phyloP scores from a whole-genome alignment of 2,797 vertebrate genomes.

The Thamnophis elegans region DNA sequence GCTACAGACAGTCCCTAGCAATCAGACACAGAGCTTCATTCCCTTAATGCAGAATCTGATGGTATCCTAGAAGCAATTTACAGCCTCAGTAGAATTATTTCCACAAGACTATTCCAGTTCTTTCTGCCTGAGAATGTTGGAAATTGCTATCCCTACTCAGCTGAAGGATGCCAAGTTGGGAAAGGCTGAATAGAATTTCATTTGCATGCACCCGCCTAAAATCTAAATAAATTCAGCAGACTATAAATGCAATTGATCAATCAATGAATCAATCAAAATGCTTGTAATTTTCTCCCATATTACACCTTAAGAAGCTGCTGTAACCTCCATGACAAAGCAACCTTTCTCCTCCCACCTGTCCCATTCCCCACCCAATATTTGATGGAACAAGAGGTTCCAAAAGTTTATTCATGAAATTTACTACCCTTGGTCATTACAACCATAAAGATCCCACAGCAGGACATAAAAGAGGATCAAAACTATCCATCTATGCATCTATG shows the following conservation, averaged over 20 bases:
- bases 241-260: neutral
- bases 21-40: neutral
- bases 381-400: neutral
- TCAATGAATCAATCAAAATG: neutral
- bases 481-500: no score
- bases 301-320: neutral
- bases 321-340: neutral
- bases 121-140: neutral
- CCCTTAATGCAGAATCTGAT: neutral
- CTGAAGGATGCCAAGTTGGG: neutral
- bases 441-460: neutral
- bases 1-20: neutral
- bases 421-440: neutral
- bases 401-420: neutral
- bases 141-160: neutral
- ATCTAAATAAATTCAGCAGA: neutral
- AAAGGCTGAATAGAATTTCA: neutral
- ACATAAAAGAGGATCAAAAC: neutral
- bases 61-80: neutral
- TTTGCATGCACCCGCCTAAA: neutral
- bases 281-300: neutral
- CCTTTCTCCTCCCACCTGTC: neutral
- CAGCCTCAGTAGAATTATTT: neutral
- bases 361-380: neutral
- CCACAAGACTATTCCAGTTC: neutral